Percentiles rank a stretch among this genome's conserved stretches.
Evolutionary conservation across 2,888 invertebrate genomes (phyloP).

Genomic region (Lasius fuliginosus): DNA sequence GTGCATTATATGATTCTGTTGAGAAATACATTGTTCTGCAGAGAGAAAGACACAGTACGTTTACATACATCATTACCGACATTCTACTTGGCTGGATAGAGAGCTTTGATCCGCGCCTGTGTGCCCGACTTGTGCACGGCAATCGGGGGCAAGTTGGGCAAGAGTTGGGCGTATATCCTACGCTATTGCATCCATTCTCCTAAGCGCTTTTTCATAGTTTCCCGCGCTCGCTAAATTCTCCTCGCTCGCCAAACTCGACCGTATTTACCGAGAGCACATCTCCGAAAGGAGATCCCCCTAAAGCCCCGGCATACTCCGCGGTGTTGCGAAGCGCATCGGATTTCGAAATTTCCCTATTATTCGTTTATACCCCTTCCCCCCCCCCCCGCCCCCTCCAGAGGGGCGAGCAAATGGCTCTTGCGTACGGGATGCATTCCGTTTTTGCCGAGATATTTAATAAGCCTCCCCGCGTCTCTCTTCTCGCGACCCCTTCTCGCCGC

Average conservation of each 20-base stretch:
- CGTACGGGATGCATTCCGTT: neutral
- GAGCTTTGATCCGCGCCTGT: conserved; percentile 31
- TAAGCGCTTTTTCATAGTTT: conserved; percentile 54
- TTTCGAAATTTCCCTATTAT: conserved; percentile 38
- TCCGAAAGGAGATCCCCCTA: neutral
- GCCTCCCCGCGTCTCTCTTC: neutral
- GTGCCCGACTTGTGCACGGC: conserved; percentile 10
- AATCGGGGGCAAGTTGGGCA: conserved; percentile 33
- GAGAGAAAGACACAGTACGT: conserved; percentile 11
- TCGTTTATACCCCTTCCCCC: neutral
- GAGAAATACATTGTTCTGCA: neutral
- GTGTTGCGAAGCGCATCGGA: conserved; percentile 28
- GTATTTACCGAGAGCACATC: conserved; percentile 34
- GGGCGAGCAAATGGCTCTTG: too few species aligned
- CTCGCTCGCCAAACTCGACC: conserved; percentile 31
- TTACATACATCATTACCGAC: conserved; percentile 19
- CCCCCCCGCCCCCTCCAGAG: neutral
- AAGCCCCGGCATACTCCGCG: conserved; percentile 17
- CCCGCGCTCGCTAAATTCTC: conserved; percentile 31
- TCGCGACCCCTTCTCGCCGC: neutral
- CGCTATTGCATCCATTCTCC: conserved; percentile 19
- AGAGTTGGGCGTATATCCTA: conserved; percentile 38
- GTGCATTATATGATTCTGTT: neutral
- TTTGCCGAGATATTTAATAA: conserved; percentile 22
- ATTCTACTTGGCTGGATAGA: conserved; percentile 7